Base-by-base conservation (phyloP, 2,113 vertebrate genomes). In the Muntiacus reevesi region DNA sequence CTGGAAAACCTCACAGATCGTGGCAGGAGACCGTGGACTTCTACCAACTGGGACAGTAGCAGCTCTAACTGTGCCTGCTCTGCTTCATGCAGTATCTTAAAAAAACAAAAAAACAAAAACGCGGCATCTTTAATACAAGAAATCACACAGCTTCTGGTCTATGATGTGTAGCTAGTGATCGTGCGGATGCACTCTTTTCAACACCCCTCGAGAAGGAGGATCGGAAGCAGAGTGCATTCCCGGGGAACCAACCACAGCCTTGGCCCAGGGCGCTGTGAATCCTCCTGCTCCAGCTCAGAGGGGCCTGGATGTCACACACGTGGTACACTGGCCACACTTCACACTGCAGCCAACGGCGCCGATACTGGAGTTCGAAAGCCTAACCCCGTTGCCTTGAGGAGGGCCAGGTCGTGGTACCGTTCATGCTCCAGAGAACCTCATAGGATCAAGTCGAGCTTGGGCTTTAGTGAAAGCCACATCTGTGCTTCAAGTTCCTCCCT, bases 321-420 rank as follows among this genome's bases (percentile, higher is more conserved):
- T 5, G 1, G 40, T 6, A 23, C 40, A 1, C 6, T 1, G 47
- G 33, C 30, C 19, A 11, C 67, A 2, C 19, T 89, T 40, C 15
- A 8, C 67, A 1, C 67, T 92, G 40, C 28, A 16, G 23, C 50
- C 13, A 25, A 11, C 6, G 45, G 27, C 28, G 19, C 23, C 0
- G 17, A 54, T 17, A 3, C 16, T 1, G 36, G 83, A 43, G 16
- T 43, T 25, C 15, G 23, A 23, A 59, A 52, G 14, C 47, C 64
- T 6, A 2, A 7, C 14, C 17, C 27, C 14, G 6, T 36, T 17
- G 10, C 79, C 9, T n/a, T 43, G 17, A 45, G 33, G 8, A 28
- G 55, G 85, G n/a, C 45, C 54, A n/a, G 43, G 13, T 21, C 2
- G 1, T 12, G n/a, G 15, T 43, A 3, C 36, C 28, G 0, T 47